phyloP scores from a whole-genome alignment of 2,113 vertebrate genomes.

The Pipa parva region DNA sequence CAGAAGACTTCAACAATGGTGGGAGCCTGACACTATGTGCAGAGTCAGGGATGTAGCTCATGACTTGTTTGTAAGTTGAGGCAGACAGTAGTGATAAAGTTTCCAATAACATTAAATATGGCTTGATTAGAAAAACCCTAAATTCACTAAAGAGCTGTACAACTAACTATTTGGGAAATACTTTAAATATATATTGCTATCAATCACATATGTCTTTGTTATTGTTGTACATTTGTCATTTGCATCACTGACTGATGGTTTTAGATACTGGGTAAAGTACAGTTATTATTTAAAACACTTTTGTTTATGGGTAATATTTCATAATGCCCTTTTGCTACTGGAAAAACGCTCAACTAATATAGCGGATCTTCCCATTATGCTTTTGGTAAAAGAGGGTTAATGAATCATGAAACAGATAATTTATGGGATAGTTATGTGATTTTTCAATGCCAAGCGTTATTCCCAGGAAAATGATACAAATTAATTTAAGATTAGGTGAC shows the following conservation, averaged over 20 bases:
- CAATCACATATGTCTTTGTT: too few species aligned
- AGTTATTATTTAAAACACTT: background rate
- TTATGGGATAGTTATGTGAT: conserved; percentile 24
- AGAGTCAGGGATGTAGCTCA: too few species aligned
- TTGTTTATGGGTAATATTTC: conserved; percentile 11
- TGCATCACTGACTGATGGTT: conserved; percentile 3
- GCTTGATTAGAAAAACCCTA: too few species aligned
- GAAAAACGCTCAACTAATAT: background rate
- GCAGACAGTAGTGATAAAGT: too few species aligned
- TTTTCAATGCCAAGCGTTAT: conserved; percentile 27
- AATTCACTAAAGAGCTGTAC: too few species aligned
- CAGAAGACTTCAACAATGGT: too few species aligned
- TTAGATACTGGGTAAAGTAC: background rate
- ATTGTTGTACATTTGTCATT: too few species aligned
- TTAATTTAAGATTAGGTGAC: conserved; percentile 25
- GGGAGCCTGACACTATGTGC: too few species aligned
- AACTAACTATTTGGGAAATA: too few species aligned
- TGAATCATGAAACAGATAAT: conserved; percentile 38
- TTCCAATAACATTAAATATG: too few species aligned
- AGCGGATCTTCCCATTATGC: conserved; percentile 17
- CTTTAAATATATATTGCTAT: too few species aligned
- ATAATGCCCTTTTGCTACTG: conserved; percentile 20
- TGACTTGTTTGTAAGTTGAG: too few species aligned
- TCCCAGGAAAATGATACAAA: conserved; percentile 23
- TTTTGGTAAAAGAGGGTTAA: conserved; percentile 32